phyloP scores from a whole-genome alignment of 2,797 vertebrate genomes.

The Micrastur ruficollis region DNA sequence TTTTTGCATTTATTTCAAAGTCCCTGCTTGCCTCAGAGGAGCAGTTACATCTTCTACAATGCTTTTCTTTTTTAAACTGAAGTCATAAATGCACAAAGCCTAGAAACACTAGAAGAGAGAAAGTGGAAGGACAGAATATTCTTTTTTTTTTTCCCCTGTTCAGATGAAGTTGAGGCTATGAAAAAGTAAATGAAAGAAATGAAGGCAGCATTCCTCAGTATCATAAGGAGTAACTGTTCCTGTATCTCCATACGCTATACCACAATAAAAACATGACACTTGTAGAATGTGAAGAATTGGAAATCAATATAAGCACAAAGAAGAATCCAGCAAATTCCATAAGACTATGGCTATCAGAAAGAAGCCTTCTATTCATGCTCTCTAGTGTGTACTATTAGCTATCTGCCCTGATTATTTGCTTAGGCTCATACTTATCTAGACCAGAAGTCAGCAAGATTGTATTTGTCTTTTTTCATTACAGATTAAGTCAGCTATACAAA shows the following conservation, averaged over 20 bases:
- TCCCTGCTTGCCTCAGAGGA: neutral
- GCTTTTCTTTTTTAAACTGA: neutral
- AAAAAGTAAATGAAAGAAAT: constrained; percentile 42
- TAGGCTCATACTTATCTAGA: constrained; percentile 46
- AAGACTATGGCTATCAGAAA: neutral
- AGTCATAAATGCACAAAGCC: neutral
- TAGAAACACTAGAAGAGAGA: neutral
- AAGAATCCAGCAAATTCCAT: neutral
- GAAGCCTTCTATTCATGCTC: neutral
- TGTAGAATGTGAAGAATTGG: neutral
- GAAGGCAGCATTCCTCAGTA: neutral
- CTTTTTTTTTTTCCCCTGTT: fast-evolving
- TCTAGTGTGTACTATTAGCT: neutral
- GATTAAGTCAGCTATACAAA: constrained; percentile 14
- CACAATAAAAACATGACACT: neutral
- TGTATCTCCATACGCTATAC: neutral
- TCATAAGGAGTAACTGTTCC: neutral
- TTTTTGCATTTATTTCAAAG: neutral
- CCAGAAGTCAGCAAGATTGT: constrained; percentile 63
- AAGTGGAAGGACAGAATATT: neutral
- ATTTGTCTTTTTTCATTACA: constrained; percentile 8
- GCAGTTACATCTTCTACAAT: neutral
- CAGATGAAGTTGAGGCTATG: constrained; percentile 33
- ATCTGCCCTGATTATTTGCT: neutral
- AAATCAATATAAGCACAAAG: constrained; percentile 4